These are phyloP conservation scores for Chelmon rostratus DNA, from an alignment of 2,797 vertebrate genomes.

Conservation along the genomic window DNA sequence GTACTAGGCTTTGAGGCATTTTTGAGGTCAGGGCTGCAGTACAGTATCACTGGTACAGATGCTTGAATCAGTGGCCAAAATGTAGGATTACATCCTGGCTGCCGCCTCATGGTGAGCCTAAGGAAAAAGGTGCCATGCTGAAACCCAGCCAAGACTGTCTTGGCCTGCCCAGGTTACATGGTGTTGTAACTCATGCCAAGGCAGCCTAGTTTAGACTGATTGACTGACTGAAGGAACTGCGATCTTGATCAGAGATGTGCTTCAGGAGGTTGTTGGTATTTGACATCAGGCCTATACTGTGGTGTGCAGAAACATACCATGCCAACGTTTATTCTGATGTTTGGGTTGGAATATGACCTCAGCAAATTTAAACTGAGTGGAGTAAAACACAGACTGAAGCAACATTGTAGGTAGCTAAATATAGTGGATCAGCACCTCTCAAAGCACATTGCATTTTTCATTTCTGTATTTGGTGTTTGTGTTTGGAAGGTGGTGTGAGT, in stretches of 20 bases:
- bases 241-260: neutral
- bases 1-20: neutral
- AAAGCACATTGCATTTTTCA: no score
- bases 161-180: neutral
- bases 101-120: neutral
- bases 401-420: no score
- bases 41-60: neutral
- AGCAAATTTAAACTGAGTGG: no score
- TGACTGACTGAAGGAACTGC: neutral
- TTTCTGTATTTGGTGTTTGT: no score
- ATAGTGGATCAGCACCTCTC: no score
- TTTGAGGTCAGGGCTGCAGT: neutral
- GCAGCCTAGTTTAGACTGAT: neutral
- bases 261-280: neutral
- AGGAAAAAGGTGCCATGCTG: neutral
- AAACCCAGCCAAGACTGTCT: neutral
- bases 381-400: no score
- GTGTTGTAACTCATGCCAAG: neutral
- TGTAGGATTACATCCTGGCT: neutral
- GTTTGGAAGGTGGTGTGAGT: no score
- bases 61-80: constrained; percentile 13
- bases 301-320: no score
- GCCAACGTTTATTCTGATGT: no score
- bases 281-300: neutral
- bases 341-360: no score